Conservation (phyloP, 2,113 vertebrate genomes). For the Scolopax mira region DNA sequence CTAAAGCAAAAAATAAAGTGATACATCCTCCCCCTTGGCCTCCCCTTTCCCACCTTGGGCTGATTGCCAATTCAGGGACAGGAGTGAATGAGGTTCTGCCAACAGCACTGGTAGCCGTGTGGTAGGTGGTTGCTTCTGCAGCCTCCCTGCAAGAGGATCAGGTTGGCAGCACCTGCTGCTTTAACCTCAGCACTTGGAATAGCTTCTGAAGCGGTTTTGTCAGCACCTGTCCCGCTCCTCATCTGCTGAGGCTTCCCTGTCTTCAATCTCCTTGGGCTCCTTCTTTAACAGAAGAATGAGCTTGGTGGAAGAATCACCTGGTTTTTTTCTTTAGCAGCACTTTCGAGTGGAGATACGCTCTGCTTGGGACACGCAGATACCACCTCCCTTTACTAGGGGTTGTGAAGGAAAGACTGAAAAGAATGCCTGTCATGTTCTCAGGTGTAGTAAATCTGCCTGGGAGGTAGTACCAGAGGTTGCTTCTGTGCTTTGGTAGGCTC, state of each 20-base stretch:
- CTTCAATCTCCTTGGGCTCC: not conserved
- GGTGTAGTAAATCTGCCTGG: not conserved
- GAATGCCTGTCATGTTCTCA: not conserved
- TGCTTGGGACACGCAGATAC: not conserved
- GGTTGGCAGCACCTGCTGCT: slow-evolving; percentile 42
- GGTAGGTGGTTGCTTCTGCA: not conserved
- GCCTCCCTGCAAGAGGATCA: not conserved
- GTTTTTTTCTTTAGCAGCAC: not conserved
- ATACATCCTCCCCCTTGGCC: not conserved
- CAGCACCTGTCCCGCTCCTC: not conserved
- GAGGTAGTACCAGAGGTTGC: not conserved
- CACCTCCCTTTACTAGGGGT: not conserved
- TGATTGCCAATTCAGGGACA: not conserved
- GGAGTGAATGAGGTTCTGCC: not conserved
- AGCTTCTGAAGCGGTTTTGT: slow-evolving; percentile 16
- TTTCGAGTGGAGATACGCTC: not conserved
- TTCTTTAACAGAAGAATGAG: not conserved
- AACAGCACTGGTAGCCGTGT: not conserved
- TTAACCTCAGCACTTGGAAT: slow-evolving; percentile 29
- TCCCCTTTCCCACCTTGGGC: not conserved
- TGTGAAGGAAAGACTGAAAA: not conserved
- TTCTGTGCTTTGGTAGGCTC: not conserved
- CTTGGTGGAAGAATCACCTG: not conserved
- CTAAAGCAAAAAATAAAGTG: not conserved
- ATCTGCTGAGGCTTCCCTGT: not conserved